These are phyloP conservation scores for Centroberyx gerrardi DNA, from an alignment of 2,797 vertebrate genomes.

Conservation along the genomic window DNA sequence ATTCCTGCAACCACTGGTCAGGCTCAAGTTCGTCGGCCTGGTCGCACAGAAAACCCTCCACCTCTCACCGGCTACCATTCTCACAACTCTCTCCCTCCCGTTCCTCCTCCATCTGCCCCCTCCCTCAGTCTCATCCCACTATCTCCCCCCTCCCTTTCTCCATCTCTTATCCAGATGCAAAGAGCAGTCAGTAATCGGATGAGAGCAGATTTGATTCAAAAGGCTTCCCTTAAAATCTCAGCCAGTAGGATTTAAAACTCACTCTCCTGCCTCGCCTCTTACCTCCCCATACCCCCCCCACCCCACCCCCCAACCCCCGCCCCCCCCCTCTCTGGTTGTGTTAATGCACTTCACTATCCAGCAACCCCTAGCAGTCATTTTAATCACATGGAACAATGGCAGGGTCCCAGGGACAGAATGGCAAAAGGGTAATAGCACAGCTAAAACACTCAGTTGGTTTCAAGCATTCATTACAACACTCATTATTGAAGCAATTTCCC, in stretches of 20 bases:
- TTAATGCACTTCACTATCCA: conserved; percentile 75
- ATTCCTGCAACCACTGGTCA: conserved; percentile 9
- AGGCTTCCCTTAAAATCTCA: conserved; percentile 87
- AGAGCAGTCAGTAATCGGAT: conserved; percentile 90
- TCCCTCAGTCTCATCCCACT: conserved; percentile 72
- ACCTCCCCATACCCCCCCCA: conserved; percentile 25
- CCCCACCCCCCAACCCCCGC: conserved; percentile 8
- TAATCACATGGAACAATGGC: conserved; percentile 80
- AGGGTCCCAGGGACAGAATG: conserved; percentile 65
- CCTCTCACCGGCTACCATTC: conserved; percentile 17
- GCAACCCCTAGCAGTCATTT: conserved; percentile 64
- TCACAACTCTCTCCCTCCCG: conserved; percentile 40
- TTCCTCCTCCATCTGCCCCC: conserved; percentile 58
- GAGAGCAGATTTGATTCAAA: conserved; percentile 89
- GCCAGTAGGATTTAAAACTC: conserved; percentile 87
- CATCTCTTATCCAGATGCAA: conserved; percentile 87
- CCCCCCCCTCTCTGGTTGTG: conserved; percentile 52
- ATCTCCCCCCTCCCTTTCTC: conserved; percentile 79
- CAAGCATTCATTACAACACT: conserved; percentile 57
- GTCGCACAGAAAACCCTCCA: neutral
- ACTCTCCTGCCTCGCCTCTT: conserved; percentile 74
- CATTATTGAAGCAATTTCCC: conserved; percentile 66
- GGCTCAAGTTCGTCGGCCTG: conserved; percentile 27
- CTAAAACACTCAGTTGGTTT: conserved; percentile 53
- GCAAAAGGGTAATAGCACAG: conserved; percentile 68